phyloP scores from a whole-genome alignment of 2,888 invertebrate genomes.

The Dusona sp. region DNA sequence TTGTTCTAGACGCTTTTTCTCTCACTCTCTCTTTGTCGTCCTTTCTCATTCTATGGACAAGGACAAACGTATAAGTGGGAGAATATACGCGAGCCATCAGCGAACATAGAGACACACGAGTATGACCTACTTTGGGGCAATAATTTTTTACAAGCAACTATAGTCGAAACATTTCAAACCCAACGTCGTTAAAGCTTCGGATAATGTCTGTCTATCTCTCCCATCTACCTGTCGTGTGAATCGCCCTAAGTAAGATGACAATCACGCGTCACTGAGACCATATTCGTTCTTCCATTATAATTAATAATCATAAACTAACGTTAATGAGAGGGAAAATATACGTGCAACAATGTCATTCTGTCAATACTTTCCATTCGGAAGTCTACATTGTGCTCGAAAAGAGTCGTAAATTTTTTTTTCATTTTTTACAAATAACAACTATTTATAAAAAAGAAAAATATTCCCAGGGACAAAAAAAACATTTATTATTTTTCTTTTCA shows the following conservation, averaged over 20 bases:
- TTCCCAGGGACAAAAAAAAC: neutral
- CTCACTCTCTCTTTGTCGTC: slow-evolving; percentile 16
- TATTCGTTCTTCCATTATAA: slow-evolving; percentile 14
- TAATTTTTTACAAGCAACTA: slow-evolving; percentile 57
- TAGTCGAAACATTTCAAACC: slow-evolving; percentile 46
- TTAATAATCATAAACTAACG: neutral
- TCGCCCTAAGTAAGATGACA: slow-evolving; percentile 11
- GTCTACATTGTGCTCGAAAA: neutral
- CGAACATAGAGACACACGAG: slow-evolving; percentile 50
- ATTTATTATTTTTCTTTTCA: neutral
- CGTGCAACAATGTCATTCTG: neutral
- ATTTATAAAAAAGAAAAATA: neutral
- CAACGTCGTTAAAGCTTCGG: slow-evolving; percentile 30
- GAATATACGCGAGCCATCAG: slow-evolving; percentile 18
- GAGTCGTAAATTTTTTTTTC: neutral
- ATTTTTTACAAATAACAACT: neutral
- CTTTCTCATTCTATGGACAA: neutral
- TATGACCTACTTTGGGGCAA: slow-evolving; percentile 60
- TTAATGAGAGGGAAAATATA: neutral
- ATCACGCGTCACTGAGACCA: neutral
- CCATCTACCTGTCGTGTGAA: slow-evolving; percentile 7
- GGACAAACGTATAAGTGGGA: slow-evolving; percentile 42
- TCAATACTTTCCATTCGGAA: neutral
- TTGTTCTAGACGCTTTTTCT: slow-evolving; percentile 8
- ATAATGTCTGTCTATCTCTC: slow-evolving; percentile 22